These are phyloP conservation scores for Sycobia sp. DNA, from an alignment of 1,140 invertebrate species.

Conservation along the genomic window DNA sequence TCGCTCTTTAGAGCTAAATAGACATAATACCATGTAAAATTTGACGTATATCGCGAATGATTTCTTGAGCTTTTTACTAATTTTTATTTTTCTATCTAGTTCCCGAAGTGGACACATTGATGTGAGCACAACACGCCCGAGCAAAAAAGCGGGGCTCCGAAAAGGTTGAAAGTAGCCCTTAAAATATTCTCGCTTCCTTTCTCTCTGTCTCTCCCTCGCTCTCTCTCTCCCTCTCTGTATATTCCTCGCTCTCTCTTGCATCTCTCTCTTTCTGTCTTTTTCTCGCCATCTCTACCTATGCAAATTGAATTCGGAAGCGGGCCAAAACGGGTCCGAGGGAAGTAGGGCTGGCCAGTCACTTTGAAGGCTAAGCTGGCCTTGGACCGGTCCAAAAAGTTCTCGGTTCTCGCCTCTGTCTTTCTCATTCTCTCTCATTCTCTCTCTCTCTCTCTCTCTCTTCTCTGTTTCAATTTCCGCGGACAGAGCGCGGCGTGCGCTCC, in stretches of 20 bases:
- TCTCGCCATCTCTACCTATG: background rate
- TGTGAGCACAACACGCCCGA: background rate
- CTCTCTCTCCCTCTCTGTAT: too few species aligned
- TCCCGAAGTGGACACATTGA: background rate
- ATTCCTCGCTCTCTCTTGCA: background rate
- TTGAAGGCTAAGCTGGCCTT: too few species aligned
- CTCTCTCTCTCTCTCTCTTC: background rate
- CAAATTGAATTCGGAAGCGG: constrained; percentile 23
- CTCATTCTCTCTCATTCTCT: background rate
- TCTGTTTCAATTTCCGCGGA: background rate
- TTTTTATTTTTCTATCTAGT: background rate
- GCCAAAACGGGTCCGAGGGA: background rate
- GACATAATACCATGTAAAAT: too few species aligned
- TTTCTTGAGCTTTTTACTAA: background rate
- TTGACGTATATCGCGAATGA: too few species aligned
- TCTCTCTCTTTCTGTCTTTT: background rate
- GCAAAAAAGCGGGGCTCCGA: constrained; percentile 2
- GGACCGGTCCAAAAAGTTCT: too few species aligned
- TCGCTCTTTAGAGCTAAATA: too few species aligned
- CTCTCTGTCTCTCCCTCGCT: too few species aligned
- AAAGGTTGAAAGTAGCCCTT: constrained; percentile 16
- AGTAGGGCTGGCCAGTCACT: background rate
- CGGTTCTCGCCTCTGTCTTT: background rate
- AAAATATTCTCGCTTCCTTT: too few species aligned
- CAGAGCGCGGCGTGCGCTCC: too few species aligned